Evolutionary conservation across 2,888 invertebrate genomes (phyloP).

Genomic region (Scaptomyza cyrtandrae): DNA sequence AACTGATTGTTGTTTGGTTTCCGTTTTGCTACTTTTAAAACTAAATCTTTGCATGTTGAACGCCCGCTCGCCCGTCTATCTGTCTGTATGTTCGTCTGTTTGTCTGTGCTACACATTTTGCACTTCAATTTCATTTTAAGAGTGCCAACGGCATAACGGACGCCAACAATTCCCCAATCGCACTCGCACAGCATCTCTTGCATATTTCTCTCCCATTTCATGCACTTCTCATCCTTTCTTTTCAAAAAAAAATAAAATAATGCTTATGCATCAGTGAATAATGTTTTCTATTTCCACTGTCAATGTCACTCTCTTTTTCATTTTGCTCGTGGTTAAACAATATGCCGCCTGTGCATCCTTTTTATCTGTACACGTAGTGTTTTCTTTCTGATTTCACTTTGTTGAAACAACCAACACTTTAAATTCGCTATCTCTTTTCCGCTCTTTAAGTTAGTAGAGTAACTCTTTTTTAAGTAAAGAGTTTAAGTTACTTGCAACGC

Average conservation of each 20-base stretch:
- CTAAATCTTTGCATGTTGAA: not conserved
- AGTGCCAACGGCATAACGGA: not conserved
- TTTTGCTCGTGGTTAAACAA: not conserved
- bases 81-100: not conserved
- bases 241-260: too few relatives aligned
- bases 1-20: not conserved
- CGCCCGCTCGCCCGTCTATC: not conserved
- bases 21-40: not conserved
- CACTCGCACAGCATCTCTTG: not conserved
- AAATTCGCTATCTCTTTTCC: not conserved
- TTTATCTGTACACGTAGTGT: not conserved
- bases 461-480: too few relatives aligned
- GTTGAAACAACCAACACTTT: too few relatives aligned
- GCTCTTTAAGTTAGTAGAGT: too few relatives aligned
- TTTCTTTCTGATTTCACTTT: not conserved
- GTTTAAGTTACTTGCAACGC: too few relatives aligned
- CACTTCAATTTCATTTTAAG: slow-evolving; percentile 31
- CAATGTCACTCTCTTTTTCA: too few relatives aligned
- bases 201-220: not conserved
- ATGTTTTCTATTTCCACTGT: slow-evolving; percentile 2
- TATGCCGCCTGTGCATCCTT: not conserved
- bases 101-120: not conserved
- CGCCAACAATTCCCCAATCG: slow-evolving; percentile 8
- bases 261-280: slow-evolving; percentile 2
- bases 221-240: not conserved